Conservation (phyloP, 2,113 vertebrate species). For the Ageneiosus marmoratus region DNA sequence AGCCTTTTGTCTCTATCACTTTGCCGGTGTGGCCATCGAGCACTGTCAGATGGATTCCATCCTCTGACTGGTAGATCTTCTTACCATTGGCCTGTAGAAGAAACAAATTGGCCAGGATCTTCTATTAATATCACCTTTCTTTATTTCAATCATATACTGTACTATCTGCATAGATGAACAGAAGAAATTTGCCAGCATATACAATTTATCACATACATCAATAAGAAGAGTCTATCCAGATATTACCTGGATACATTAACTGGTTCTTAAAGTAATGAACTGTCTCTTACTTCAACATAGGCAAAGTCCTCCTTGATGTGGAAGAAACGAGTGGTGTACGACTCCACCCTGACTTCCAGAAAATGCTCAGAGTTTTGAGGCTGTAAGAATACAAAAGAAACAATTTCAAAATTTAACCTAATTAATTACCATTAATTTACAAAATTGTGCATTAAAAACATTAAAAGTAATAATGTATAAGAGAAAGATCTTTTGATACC, state of each 20-base stretch:
- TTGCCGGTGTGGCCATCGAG: slow-evolving; percentile 81
- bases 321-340: slow-evolving; percentile 84
- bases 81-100: slow-evolving; percentile 80
- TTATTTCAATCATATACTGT: background rate
- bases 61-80: slow-evolving; percentile 80
- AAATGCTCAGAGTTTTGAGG: slow-evolving; percentile 83
- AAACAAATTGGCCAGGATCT: background rate
- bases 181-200: background rate
- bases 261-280: background rate
- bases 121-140: background rate
- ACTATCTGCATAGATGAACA: background rate
- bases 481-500: background rate
- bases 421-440: background rate
- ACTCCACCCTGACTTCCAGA: slow-evolving; percentile 87
- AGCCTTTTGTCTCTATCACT: slow-evolving; percentile 76
- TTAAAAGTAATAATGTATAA: background rate
- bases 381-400: slow-evolving; percentile 6
- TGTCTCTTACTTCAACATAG: slow-evolving; percentile 78
- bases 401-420: background rate
- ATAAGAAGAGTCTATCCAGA: background rate
- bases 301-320: slow-evolving; percentile 89
- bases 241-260: background rate
- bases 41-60: slow-evolving; percentile 86
- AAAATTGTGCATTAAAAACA: background rate
- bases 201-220: background rate